Evolutionary conservation across 2,888 invertebrate genomes (phyloP), one percentile per base, ranked within the genome.

Genomic region (Drosophila setosimentum): DNA sequence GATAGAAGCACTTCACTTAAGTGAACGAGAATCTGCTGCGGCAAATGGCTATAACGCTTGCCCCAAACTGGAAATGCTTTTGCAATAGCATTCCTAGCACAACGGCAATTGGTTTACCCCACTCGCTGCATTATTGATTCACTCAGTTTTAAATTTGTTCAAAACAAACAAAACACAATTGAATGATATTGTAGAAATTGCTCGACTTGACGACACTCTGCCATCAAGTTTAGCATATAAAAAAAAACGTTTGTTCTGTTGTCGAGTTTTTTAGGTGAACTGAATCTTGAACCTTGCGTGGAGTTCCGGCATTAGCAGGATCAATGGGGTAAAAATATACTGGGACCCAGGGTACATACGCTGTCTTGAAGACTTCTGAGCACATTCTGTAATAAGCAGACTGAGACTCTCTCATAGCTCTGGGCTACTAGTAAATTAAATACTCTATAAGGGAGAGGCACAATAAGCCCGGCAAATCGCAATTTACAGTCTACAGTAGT

Each of bases 1-100:
- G 77, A 80, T 78, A 67, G 60, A 80, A 80, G 68, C 76, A 76
- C 81, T 78, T 76, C 62, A 76, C 42, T 48, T 72, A 76, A 78
- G 78, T 78, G 76, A 67, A 54, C 59, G 58, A 69, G 76, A 59
- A 72, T 80, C 80, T 80, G 68, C 80, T 59, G 80, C 16, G 45
- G 45, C 78, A 71, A 80, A 80, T 80, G 76, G 76, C 61, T 62
- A 59, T 51, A 74, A 45, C 37, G 18, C 51, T 48, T 16, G n/a
- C 27, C 27, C 29, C 40, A 51, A 45, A 57, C 63, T 45, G 27
- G 37, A 57, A 63, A 72, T 54, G 37, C 35, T 27, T 68, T 58
- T 62, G 51, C 79, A 68, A 79, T 76, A 59, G 64, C 64, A 68
- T 62, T 65, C 24, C 65, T 29, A 29, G 40, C 58, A 65, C 75